These are phyloP conservation scores for Meteorus sp. DNA, from an alignment of 1,140 invertebrate species.

Conservation along the genomic window DNA sequence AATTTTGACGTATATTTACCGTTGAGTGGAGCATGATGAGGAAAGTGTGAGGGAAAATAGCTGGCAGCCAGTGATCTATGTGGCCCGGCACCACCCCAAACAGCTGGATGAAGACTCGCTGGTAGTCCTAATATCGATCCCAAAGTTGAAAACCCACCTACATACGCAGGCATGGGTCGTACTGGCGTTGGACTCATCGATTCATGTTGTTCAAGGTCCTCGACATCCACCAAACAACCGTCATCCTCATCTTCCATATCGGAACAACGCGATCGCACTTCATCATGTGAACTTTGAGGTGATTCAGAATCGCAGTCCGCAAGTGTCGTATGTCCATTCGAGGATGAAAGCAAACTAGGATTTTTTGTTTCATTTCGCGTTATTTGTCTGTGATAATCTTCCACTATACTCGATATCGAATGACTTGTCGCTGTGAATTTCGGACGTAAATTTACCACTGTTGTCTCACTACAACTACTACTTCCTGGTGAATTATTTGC, in stretches of 20 bases:
- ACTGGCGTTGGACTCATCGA: constrained; percentile 39
- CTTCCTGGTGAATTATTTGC: constrained; percentile 5
- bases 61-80: constrained; percentile 41
- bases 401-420: constrained; percentile 19
- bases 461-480: constrained; percentile 17
- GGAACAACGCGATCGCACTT: constrained; percentile 42
- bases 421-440: constrained; percentile 20
- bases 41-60: constrained; percentile 50
- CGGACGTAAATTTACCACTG: constrained; percentile 8
- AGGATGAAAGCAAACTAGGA: background rate
- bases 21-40: constrained; percentile 49
- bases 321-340: constrained; percentile 19
- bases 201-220: constrained; percentile 42
- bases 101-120: constrained; percentile 42
- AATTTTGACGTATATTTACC: constrained; percentile 45
- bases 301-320: constrained; percentile 34
- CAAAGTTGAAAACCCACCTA: constrained; percentile 47
- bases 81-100: constrained; percentile 44
- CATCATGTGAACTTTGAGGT: constrained; percentile 42
- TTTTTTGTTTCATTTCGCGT: background rate
- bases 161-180: constrained; percentile 50
- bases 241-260: constrained; percentile 50
- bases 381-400: constrained; percentile 10
- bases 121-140: constrained; percentile 40
- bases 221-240: constrained; percentile 51